Evolutionary conservation across 2,113 vertebrate genomes (phyloP).

Genomic region (Mirounga angustirostris): DNA sequence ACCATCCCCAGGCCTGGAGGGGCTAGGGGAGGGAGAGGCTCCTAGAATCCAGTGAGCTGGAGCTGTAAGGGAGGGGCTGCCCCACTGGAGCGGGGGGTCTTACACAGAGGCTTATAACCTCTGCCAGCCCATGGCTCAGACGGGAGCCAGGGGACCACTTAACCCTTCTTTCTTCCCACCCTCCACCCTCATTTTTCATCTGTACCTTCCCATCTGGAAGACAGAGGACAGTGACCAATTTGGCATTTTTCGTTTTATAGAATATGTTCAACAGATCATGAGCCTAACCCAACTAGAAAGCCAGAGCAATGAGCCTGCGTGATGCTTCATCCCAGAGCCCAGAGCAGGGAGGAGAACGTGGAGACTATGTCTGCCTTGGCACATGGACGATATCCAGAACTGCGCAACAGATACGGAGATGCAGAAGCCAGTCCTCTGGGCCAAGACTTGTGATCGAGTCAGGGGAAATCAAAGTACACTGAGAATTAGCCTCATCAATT

Average conservation of each 20-base stretch:
- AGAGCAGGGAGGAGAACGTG: too few relatives aligned
- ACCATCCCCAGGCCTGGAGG: not conserved
- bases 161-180: not conserved
- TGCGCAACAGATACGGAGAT: fast-evolving
- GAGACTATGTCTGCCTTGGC: not conserved
- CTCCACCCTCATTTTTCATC: not conserved
- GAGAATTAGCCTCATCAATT: fast-evolving
- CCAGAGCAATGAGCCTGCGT: fast-evolving
- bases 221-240: not conserved
- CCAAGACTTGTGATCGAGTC: not conserved
- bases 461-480: fast-evolving
- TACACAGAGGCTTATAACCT: not conserved
- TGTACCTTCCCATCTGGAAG: not conserved
- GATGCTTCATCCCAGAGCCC: not conserved
- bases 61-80: not conserved
- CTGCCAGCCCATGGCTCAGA: not conserved
- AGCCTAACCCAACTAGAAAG: not conserved
- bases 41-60: not conserved
- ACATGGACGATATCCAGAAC: fast-evolving
- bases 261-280: too few relatives aligned
- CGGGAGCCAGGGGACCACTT: not conserved
- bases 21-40: not conserved
- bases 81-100: fast-evolving
- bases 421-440: not conserved
- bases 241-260: not conserved